phyloP scores from a whole-genome alignment of 2,113 vertebrate species.

The Callithrix jacchus region DNA sequence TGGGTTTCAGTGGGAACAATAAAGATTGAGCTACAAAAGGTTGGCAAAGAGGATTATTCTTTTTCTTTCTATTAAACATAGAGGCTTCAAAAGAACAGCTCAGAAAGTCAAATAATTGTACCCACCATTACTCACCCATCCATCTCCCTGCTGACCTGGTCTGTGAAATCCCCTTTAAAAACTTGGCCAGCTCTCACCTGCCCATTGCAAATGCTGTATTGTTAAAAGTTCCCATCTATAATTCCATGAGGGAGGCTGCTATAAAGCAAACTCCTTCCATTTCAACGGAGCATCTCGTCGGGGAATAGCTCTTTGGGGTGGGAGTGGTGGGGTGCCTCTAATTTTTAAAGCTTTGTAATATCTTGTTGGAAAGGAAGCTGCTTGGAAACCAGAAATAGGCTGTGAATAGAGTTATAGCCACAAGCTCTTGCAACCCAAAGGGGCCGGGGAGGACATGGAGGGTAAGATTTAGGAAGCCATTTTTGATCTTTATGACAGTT shows the following conservation, averaged over 20 bases:
- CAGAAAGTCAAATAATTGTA: slow-evolving; percentile 72
- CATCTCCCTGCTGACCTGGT: slow-evolving; percentile 69
- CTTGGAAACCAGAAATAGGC: slow-evolving; percentile 9
- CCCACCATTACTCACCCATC: slow-evolving; percentile 40
- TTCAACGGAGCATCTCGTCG: background rate
- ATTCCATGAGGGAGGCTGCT: background rate
- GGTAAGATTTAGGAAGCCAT: background rate
- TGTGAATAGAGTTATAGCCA: background rate
- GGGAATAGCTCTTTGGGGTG: slow-evolving; percentile 16
- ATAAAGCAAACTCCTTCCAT: slow-evolving; percentile 15
- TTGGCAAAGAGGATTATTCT: slow-evolving; percentile 73
- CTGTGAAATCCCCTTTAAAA: slow-evolving; percentile 70
- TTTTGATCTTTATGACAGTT: slow-evolving; percentile 18
- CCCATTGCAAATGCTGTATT: slow-evolving; percentile 24
- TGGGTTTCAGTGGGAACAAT: slow-evolving; percentile 68
- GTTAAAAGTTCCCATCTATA: background rate
- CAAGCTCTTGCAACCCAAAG: background rate
- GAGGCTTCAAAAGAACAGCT: slow-evolving; percentile 74
- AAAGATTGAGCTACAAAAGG: slow-evolving; percentile 67
- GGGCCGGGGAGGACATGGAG: accelerated
- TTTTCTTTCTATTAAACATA: slow-evolving; percentile 65
- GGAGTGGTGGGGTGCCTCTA: background rate
- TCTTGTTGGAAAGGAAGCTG: slow-evolving; percentile 8
- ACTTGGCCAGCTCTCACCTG: slow-evolving; percentile 52
- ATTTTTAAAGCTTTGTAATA: slow-evolving; percentile 61